Evolutionary conservation across 2,113 vertebrate species (phyloP).

Genomic region (Hiodon tergisus): DNA sequence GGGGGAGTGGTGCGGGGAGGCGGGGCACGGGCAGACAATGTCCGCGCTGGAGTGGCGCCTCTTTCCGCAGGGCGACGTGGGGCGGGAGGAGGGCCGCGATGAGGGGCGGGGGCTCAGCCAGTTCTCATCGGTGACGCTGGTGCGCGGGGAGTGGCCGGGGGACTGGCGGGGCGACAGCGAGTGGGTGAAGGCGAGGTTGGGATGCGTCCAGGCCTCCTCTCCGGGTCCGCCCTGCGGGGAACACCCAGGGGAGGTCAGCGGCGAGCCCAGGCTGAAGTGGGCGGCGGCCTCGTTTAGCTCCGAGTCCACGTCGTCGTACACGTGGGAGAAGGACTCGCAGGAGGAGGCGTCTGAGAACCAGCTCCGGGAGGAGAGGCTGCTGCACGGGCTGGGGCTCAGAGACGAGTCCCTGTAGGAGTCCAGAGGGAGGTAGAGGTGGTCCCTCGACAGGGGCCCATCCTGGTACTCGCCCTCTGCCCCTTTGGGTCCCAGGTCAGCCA

Average conservation of each 20-base stretch:
- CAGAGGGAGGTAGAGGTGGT: slow-evolving; percentile 86
- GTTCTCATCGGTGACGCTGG: slow-evolving; percentile 88
- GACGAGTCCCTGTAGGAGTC: slow-evolving; percentile 79
- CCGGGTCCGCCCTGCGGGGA: slow-evolving; percentile 69
- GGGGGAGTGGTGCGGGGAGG: slow-evolving; percentile 85
- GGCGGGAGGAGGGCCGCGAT: slow-evolving; percentile 81
- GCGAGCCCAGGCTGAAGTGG: slow-evolving; percentile 74
- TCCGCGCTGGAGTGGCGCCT: slow-evolving; percentile 84
- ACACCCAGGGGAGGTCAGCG: slow-evolving; percentile 74
- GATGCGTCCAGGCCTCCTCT: slow-evolving; percentile 79
- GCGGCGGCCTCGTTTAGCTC: slow-evolving; percentile 83
- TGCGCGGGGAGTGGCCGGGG: slow-evolving; percentile 81
- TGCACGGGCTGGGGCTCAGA: slow-evolving; percentile 59
- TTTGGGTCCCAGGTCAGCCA: slow-evolving; percentile 17
- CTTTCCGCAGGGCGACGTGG: slow-evolving; percentile 89
- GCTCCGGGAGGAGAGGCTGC: slow-evolving; percentile 66
- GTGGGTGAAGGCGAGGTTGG: slow-evolving; percentile 62
- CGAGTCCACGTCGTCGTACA: slow-evolving; percentile 81
- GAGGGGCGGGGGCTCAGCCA: slow-evolving; percentile 79
- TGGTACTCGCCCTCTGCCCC: slow-evolving; percentile 32
- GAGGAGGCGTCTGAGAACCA: slow-evolving; percentile 78
- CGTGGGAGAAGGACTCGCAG: slow-evolving; percentile 86
- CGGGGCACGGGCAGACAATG: slow-evolving; percentile 69
- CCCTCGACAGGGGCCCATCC: slow-evolving; percentile 53
- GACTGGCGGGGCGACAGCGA: slow-evolving; percentile 80